Evolutionary conservation across 2,113 vertebrate genomes (phyloP).

Genomic region (Ictalurus furcatus): DNA sequence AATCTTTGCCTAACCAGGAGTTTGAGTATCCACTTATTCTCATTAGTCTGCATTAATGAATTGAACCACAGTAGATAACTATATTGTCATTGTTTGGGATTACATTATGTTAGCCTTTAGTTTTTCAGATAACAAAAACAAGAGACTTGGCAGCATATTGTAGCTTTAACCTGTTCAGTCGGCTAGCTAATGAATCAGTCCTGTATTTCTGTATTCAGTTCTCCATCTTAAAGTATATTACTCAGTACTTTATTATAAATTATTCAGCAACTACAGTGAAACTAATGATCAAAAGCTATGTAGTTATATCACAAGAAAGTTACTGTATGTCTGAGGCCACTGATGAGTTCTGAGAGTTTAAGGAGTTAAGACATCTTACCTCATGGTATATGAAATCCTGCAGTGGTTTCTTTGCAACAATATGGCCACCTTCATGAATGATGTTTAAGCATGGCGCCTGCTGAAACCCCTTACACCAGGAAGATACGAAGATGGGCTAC

Average conservation of each 20-base stretch:
- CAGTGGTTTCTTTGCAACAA: background rate
- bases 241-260: background rate
- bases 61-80: background rate
- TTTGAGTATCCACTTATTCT: background rate
- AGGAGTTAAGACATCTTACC: constrained; percentile 8
- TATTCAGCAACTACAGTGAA: background rate
- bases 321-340: background rate
- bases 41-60: background rate
- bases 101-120: background rate
- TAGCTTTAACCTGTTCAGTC: background rate
- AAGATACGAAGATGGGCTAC: constrained; percentile 13
- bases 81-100: background rate
- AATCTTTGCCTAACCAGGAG: background rate
- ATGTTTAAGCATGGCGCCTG: constrained; percentile 25
- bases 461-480: constrained; percentile 21
- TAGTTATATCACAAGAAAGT: background rate
- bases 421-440: background rate
- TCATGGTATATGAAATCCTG: constrained; percentile 35
- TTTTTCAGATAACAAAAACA: background rate
- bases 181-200: background rate
- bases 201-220: background rate
- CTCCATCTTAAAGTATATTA: constrained; percentile 12
- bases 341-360: background rate
- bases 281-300: background rate
- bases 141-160: background rate